These are phyloP conservation scores for Amphipyra tragopoginis DNA, from an alignment of 2,888 invertebrate species.

Conservation along the genomic window DNA sequence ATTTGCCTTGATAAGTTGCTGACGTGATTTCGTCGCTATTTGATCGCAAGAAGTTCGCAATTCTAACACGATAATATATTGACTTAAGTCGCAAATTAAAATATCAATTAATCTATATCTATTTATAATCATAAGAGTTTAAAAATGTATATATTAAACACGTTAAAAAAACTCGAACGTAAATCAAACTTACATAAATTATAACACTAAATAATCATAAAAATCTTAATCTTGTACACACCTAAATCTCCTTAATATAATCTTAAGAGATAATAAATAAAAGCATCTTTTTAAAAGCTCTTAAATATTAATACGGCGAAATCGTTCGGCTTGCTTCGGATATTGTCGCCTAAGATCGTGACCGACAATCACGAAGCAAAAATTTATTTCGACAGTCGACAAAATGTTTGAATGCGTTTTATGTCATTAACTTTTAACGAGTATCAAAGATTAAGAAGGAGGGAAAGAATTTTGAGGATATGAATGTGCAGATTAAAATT, in stretches of 20 bases:
- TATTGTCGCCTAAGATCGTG: slow-evolving; percentile 72
- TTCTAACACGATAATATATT: too few relatives aligned
- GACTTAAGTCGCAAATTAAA: too few relatives aligned
- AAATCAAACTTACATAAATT: background rate
- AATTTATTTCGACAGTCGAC: slow-evolving; percentile 75
- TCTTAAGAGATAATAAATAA: slow-evolving; percentile 51
- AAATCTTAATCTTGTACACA: slow-evolving; percentile 20
- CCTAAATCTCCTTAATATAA: slow-evolving; percentile 22
- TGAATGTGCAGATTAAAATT: too few relatives aligned
- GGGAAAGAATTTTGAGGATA: too few relatives aligned
- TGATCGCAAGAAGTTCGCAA: too few relatives aligned
- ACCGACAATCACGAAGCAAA: slow-evolving; percentile 73
- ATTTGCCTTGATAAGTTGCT: too few relatives aligned
- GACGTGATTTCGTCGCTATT: too few relatives aligned
- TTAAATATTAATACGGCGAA: slow-evolving; percentile 61
- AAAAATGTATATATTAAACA: too few relatives aligned
- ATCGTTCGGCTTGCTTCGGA: slow-evolving; percentile 39
- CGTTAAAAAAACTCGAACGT: background rate
- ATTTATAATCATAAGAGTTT: too few relatives aligned
- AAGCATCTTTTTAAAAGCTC: slow-evolving; percentile 54
- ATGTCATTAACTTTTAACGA: slow-evolving; percentile 34
- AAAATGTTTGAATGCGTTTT: slow-evolving; percentile 68
- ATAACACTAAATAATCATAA: slow-evolving; percentile 13
- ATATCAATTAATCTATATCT: too few relatives aligned
- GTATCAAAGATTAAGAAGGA: too few relatives aligned